These are phyloP conservation scores for Rhinopomastus cyanomelas DNA, from an alignment of 2,113 vertebrate species.

Conservation along the genomic window DNA sequence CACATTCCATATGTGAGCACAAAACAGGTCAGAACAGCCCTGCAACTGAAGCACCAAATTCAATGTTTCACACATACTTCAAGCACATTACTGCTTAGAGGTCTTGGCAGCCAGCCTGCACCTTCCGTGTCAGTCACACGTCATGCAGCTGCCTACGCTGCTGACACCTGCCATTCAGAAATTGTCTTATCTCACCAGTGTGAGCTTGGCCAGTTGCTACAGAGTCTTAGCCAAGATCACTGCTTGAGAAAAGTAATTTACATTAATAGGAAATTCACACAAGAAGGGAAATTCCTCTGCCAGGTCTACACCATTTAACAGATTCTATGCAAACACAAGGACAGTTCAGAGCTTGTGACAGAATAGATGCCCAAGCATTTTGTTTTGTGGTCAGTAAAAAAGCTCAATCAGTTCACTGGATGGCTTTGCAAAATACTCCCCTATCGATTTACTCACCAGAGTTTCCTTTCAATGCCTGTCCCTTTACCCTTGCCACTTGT, in stretches of 20 bases:
- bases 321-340: not conserved
- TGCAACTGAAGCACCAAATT: not conserved
- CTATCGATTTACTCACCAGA: not conserved
- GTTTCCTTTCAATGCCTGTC: not conserved
- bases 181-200: not conserved
- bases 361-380: not conserved
- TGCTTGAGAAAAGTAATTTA: not conserved
- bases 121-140: not conserved
- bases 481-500: not conserved
- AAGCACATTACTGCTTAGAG: not conserved
- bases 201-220: not conserved
- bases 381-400: not conserved
- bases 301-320: not conserved
- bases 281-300: not conserved
- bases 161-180: conserved; percentile 4
- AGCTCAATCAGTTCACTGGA: not conserved
- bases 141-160: not conserved
- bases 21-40: not conserved
- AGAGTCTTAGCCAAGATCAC: not conserved
- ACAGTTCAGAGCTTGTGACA: not conserved
- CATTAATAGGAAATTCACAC: not conserved
- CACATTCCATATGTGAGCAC: not conserved
- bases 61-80: not conserved
- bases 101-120: not conserved
- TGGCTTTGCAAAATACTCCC: not conserved